Conservation (phyloP, 92 coral and sea anemone species). For the Isaurus tuberculatus region DNA sequence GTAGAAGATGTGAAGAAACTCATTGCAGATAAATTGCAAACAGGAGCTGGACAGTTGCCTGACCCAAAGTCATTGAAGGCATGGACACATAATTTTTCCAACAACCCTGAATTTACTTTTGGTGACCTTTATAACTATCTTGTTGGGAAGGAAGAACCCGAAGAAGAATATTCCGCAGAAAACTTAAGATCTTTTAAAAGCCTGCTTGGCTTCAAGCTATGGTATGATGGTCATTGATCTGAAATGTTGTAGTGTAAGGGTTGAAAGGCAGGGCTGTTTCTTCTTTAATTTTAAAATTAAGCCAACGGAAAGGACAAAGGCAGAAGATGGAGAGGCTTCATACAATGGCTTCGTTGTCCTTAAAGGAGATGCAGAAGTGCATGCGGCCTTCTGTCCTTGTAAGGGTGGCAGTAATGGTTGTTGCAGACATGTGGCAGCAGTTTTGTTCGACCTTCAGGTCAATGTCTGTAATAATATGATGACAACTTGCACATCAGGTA, state of each 20-base stretch:
- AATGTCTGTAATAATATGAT: constrained; percentile 53
- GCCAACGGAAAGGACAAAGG: constrained; percentile 62
- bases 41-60: constrained; percentile 43
- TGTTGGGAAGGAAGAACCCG: constrained; percentile 27
- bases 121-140: constrained; percentile 39
- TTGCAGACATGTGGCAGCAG: constrained; percentile 69
- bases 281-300: constrained; percentile 57
- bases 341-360: constrained; percentile 58
- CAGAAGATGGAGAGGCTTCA: constrained; percentile 52
- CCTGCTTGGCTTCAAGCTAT: constrained; percentile 34
- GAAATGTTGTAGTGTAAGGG: background rate
- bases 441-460: constrained; percentile 66
- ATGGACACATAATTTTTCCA: constrained; percentile 18
- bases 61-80: constrained; percentile 47
- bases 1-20: constrained; percentile 7
- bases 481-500: constrained; percentile 68
- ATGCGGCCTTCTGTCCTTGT: constrained; percentile 63
- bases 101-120: constrained; percentile 36
- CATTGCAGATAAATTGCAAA: constrained; percentile 23
- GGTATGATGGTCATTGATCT: constrained; percentile 33
- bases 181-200: constrained; percentile 44
- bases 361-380: constrained; percentile 61
- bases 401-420: constrained; percentile 65
- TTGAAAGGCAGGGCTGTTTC: constrained; percentile 7
- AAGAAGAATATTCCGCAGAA: constrained; percentile 44